These are phyloP conservation scores for Ditula angustiorana DNA, from an alignment of 2,888 invertebrate species.

Conservation along the genomic window DNA sequence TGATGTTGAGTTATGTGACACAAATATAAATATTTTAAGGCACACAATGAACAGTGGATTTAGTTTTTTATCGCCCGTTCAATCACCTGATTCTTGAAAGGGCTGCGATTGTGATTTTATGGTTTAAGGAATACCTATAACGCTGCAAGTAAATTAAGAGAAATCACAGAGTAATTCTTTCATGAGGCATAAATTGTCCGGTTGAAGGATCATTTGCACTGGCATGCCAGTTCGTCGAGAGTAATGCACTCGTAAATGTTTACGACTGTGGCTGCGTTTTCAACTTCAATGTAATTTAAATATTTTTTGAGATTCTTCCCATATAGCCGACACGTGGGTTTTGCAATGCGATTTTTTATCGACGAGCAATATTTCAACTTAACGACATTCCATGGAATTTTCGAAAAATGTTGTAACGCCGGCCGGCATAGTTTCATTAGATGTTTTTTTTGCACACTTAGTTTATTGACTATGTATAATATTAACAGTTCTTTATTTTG, in stretches of 20 bases:
- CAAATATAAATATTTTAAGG: slow-evolving; percentile 57
- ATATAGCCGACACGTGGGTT: slow-evolving; percentile 52
- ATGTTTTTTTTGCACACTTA: not conserved
- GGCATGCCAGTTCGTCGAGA: slow-evolving; percentile 69
- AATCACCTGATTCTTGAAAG: slow-evolving; percentile 46
- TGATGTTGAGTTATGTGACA: slow-evolving; percentile 70
- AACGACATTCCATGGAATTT: slow-evolving; percentile 60
- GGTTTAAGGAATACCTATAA: slow-evolving; percentile 12
- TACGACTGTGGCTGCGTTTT: slow-evolving; percentile 73
- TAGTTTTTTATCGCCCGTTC: slow-evolving; percentile 53
- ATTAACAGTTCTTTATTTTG: not conserved
- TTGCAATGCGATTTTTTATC: slow-evolving; percentile 63
- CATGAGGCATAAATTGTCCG: slow-evolving; percentile 45
- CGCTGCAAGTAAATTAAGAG: slow-evolving; percentile 29
- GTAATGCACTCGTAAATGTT: slow-evolving; percentile 84
- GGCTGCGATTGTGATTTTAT: slow-evolving; percentile 44
- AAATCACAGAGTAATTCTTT: slow-evolving; percentile 36
- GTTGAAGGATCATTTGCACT: slow-evolving; percentile 66
- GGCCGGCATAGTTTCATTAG: not conserved
- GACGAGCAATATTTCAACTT: slow-evolving; percentile 66
- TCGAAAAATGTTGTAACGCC: slow-evolving; percentile 48
- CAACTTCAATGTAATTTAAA: slow-evolving; percentile 71
- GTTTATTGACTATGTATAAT: not conserved
- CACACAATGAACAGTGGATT: slow-evolving; percentile 59
- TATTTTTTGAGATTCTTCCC: slow-evolving; percentile 66